Percentiles rank a stretch among this genome's conserved stretches.
Conservation (phyloP, 2,113 vertebrate genomes). For the Accipiter cooperii region DNA sequence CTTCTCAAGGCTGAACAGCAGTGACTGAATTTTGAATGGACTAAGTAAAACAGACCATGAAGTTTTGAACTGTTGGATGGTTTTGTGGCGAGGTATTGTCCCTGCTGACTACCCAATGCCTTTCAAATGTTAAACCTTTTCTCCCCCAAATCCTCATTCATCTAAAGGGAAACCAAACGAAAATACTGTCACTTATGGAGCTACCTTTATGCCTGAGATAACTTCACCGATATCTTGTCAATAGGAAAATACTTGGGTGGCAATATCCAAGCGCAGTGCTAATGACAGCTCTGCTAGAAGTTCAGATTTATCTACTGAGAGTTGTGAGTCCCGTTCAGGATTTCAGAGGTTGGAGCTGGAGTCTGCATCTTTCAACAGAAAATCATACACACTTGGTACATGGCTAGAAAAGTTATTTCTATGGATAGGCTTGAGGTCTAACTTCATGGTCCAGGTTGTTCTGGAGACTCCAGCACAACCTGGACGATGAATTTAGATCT, state of each 20-base stretch:
- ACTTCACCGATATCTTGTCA: not conserved
- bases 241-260: not conserved
- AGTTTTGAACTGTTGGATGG: not conserved
- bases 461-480: not conserved
- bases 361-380: not conserved
- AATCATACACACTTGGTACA: not conserved
- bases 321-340: not conserved
- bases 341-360: not conserved
- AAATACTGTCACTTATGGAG: not conserved
- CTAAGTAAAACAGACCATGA: not conserved
- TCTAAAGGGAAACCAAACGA: not conserved
- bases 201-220: not conserved
- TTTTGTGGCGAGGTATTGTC: not conserved
- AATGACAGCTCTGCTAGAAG: not conserved
- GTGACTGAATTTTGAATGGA: not conserved
- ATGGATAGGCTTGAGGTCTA: not conserved
- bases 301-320: not conserved
- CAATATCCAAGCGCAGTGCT: fast-evolving
- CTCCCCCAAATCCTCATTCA: not conserved
- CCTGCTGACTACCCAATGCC: not conserved
- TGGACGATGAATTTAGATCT: not conserved
- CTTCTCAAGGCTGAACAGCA: not conserved
- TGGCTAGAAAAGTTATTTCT: not conserved
- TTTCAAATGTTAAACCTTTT: not conserved
- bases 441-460: not conserved